Evolutionary conservation across 2,113 vertebrate species (phyloP), one percentile per base, ranked within the genome.

Genomic region (Corapipo altera): DNA sequence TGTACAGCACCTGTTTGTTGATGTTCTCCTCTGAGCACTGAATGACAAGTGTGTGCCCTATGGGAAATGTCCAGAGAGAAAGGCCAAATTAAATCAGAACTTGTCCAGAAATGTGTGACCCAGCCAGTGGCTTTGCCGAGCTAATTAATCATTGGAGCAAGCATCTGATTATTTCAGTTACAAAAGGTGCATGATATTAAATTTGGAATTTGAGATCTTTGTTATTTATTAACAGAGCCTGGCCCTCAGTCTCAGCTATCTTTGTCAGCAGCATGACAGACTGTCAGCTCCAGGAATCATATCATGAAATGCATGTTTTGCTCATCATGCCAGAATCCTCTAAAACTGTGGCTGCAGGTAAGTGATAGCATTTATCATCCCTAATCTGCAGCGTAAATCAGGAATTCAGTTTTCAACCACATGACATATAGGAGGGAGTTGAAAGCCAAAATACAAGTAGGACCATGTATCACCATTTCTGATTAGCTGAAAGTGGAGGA

Each of bases 391-490:
- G 66, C 33, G 6, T 79, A 93, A 95, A 96, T 80, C 23, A 44
- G 70, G 84, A 94, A 94, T 88, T 90, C 91, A 57, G 43, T 91
- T 76, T 90, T 85, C 82, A 95, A 62, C 94, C 89, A 58, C 91
- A 27, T 15, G 89, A 95, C 74, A 93, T 86, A 92, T 72, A 91
- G 77, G 67, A 91, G 93, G 51, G 93, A 95, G 96, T 6, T 80
- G 83, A 93, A 94, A 96, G 95, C 93, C 91, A 95, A 92, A 88
- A 93, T 58, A 91, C 89, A 84, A 78, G 90, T 43, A 76, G 89
- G 93, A 91, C 92, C 55, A 94, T 92, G 96, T 77, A 93, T 96
- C 95, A 96, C 83, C 74, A 48, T 79, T 89, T 87, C 91, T 91
- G 81, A 89, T 92, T 92, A 78, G 23, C 30, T 58, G 91, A 67